Conservation (phyloP, 2,888 invertebrate genomes). For the Drosophila quinaria region DNA sequence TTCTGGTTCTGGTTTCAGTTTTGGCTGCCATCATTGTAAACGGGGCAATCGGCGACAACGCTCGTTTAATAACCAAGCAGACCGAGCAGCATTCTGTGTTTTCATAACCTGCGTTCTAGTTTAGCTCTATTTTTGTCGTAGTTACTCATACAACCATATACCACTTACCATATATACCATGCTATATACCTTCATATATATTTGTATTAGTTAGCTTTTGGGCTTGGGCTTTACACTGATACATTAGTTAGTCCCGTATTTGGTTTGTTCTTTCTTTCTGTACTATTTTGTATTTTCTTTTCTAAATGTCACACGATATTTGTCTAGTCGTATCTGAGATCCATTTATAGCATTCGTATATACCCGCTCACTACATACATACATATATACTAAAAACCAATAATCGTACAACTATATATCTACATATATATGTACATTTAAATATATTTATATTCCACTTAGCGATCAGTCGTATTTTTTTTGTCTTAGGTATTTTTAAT, state of each 20-base stretch:
- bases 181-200: conserved; percentile 18
- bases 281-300: conserved; percentile 17
- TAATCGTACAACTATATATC: conserved; percentile 36
- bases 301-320: conserved; percentile 13
- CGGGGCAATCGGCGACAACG: conserved; percentile 29
- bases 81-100: conserved; percentile 61
- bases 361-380: conserved; percentile 42
- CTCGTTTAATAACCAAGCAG: conserved; percentile 65
- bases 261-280: conserved; percentile 8
- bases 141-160: conserved; percentile 25
- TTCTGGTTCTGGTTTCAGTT: conserved; percentile 13
- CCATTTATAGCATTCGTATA: conserved; percentile 31
- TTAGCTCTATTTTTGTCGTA: conserved; percentile 52
- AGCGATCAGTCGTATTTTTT: conserved; percentile 69
- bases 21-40: conserved; percentile 27
- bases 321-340: conserved; percentile 20
- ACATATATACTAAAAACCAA: conserved; percentile 27
- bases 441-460: conserved; percentile 43
- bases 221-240: conserved; percentile 30
- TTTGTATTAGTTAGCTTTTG: conserved; percentile 31
- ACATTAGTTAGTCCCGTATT: conserved; percentile 24
- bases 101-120: conserved; percentile 72
- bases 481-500: conserved; percentile 61
- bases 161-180: conserved; percentile 13
- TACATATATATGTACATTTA: conserved; percentile 16